Evolutionary conservation across 2,797 vertebrate genomes (phyloP).

Genomic region (Numenius phaeopus): DNA sequence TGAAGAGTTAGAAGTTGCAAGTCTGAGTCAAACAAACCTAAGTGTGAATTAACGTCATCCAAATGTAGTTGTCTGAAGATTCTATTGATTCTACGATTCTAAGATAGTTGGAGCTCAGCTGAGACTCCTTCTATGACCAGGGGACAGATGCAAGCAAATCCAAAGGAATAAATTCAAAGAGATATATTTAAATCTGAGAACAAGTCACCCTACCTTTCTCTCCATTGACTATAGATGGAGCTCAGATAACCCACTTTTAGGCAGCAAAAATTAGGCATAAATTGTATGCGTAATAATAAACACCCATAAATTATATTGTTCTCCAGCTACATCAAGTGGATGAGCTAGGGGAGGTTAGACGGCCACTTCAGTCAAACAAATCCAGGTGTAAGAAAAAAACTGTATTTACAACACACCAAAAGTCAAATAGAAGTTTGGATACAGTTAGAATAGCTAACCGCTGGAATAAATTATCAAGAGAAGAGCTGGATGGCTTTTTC

Average conservation of each 20-base stretch:
- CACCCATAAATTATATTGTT: fast-evolving
- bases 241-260: background rate
- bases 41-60: fast-evolving
- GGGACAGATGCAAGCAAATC: background rate
- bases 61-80: background rate
- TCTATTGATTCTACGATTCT: too few relatives aligned
- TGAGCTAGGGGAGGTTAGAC: background rate
- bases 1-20: background rate
- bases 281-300: background rate
- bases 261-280: background rate
- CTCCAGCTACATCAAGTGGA: background rate
- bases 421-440: background rate
- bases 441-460: background rate
- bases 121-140: background rate
- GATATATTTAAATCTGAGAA: background rate
- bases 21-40: background rate
- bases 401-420: background rate
- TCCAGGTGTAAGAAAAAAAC: background rate
- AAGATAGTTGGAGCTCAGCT: background rate
- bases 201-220: background rate
- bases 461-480: background rate
- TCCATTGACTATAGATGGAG: background rate
- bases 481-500: fast-evolving
- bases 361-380: background rate
- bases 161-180: background rate